Evolutionary conservation across 2,888 invertebrate genomes (phyloP), one percentile per base, ranked within the genome.

Genomic region (Tanypteryx hageni): DNA sequence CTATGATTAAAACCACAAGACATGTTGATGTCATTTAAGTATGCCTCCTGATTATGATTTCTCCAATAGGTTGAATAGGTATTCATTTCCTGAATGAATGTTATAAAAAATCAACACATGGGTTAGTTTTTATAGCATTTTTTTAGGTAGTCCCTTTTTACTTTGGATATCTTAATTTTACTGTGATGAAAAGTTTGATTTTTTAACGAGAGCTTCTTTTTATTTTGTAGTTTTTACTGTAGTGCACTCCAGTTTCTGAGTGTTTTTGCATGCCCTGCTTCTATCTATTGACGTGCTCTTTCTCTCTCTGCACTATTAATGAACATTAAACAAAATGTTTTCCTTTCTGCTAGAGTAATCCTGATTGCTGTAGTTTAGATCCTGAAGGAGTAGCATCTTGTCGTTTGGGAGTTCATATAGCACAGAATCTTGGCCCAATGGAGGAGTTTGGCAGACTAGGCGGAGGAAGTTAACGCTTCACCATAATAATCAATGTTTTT

Each of bases 401-500:
- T 83, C 64, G 61, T 86, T 61, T 89, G 27, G 89, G 89, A 64
- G 89, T 89, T 14, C 83, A 83, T n/a, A 57, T 83, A 27, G 83
- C 83, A 83, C 64, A 64, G 56, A 83, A n/a, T n/a, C 56, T 57
- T 83, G 14, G 27, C 44, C 89, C 89, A 22, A 44, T 61, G 64
- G 89, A 64, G 58, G 89, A 44, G 64, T 89, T 89, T 64, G 31
- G 89, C 89, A 22, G 61, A 61, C 16, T 61, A 76, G 16, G 27
- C 31, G 13, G 61, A 18, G 58, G 82, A 31, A 57, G 22, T 13
- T 57, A n/a, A 61, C n/a, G 58, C 18, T n/a, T 57, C 81, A 27
- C 58, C 81, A 16, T 27, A 92, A 92, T 59, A 81, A 59, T 92
- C 27, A 89, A 13, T 89, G 92, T 92, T 92, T 92, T 92, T 92